Evolutionary conservation across 1,140 invertebrate species (phyloP), one percentile per base, ranked within the genome.

Genomic region (Meloidogyne exigua): DNA sequence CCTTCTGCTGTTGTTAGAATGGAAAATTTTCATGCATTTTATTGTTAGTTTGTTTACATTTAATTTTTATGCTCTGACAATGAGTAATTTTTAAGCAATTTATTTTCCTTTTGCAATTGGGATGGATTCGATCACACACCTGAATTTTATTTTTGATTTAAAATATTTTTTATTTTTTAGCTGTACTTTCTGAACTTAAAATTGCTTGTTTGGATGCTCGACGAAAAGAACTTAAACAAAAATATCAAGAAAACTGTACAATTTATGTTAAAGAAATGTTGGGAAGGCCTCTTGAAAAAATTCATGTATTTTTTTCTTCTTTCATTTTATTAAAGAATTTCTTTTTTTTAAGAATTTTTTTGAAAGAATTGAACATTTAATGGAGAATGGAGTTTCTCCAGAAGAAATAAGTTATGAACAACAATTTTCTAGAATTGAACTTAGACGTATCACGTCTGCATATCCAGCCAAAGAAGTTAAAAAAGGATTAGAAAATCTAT

Each of bases 371-470:
- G 92, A 95, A 90, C 92, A 91, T 32, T 93, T 93, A 89, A 93
- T 96, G 73, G 91, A 92, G 66, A 92, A 93, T 86, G 96, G 96
- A 79, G 94, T 96, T 28, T 95, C 95, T 89, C 93, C 94, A 87
- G 95, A 95, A 57, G 96, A 99, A 90, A 94, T 99, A 73, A 94
- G 95, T 85, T 99, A 96, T 90, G 95, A 98, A 90, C 92, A 96
- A 89, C 94, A 94, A 18, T 99, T 94, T 88, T 97, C 94, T 87
- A 96, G 97, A 90, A 93, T 95, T 89, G 95, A 98, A 89, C 89
- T 99, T 69, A 91, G 94, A 78, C 95, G 95, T 89, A 93, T 98
- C 25, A 95, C 98, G 72, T 92, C 93, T 81, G 92, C 96, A 88
- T 98, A 98, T 90, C 95, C 95, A 18, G 93, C 92, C 13, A 92